Evolutionary conservation across 92 coral and sea anemone species (phyloP).

Genomic region (Epizoanthus rinbou): DNA sequence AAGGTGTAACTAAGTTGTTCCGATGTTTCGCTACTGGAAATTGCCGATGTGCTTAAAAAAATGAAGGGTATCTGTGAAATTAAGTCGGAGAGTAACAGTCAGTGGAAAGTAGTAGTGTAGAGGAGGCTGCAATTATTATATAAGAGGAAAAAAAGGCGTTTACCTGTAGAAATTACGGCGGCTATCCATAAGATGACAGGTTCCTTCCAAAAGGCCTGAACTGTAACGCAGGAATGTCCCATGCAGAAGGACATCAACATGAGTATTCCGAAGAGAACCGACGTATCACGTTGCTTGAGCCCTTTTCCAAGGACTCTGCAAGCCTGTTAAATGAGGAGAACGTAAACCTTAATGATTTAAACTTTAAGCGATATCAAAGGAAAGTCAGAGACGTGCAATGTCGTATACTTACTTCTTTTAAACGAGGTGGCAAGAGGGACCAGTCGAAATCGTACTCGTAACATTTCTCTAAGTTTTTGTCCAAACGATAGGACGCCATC

Average conservation of each 20-base stretch:
- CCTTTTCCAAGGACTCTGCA: constrained; percentile 44
- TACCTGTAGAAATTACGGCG: constrained; percentile 47
- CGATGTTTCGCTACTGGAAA: no score
- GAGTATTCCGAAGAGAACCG: constrained; percentile 47
- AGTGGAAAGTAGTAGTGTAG: no score
- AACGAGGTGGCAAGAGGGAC: neutral
- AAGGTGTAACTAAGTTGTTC: no score
- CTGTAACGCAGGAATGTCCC: constrained; percentile 43
- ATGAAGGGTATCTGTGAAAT: no score
- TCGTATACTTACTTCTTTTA: constrained; percentile 3
- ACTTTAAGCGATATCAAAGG: neutral
- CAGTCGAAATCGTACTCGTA: constrained; percentile 8
- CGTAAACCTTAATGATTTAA: neutral
- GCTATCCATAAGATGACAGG: constrained; percentile 58
- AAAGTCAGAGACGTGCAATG: no score
- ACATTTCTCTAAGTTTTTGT: constrained; percentile 1
- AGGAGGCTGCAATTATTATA: no score
- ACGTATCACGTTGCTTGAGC: constrained; percentile 45
- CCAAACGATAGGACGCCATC: neutral
- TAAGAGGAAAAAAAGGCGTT: neutral
- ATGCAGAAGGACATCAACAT: constrained; percentile 48
- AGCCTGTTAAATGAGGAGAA: constrained; percentile 30
- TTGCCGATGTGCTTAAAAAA: no score
- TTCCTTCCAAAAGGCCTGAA: constrained; percentile 48
- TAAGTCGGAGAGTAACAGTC: no score